These are phyloP conservation scores for Hyla sarda DNA, from an alignment of 2,113 vertebrate genomes.

Conservation along the genomic window DNA sequence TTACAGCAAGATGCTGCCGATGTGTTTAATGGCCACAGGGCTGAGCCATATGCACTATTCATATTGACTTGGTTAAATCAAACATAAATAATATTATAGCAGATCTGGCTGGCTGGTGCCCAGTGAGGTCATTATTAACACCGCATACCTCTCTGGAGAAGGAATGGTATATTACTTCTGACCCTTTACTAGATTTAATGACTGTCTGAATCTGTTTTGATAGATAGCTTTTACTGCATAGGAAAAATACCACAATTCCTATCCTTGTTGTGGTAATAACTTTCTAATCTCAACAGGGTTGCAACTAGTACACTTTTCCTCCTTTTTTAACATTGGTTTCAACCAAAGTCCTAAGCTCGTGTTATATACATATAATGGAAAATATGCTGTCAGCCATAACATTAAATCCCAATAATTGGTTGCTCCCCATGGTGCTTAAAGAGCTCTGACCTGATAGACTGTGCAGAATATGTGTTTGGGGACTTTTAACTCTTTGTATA, in stretches of 20 bases:
- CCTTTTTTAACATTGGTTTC: not conserved
- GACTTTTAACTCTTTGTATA: no score
- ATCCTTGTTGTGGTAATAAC: not conserved
- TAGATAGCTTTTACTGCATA: not conserved
- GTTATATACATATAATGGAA: not conserved
- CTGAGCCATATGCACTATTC: not conserved
- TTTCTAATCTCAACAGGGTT: not conserved
- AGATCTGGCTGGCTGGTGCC: not conserved
- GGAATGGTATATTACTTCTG: constrained; percentile 28
- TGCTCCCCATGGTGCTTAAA: no score
- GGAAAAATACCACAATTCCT: not conserved
- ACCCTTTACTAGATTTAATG: constrained; percentile 25
- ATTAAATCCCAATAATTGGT: no score
- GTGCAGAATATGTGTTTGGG: no score
- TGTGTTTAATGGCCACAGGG: constrained; percentile 10
- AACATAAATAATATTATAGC: constrained; percentile 33
- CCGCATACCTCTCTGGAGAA: constrained; percentile 14
- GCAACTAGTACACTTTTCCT: not conserved
- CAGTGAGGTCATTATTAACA: constrained; percentile 23
- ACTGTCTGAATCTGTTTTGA: constrained; percentile 21
- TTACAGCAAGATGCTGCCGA: constrained; percentile 9
- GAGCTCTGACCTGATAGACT: no score
- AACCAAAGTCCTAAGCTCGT: not conserved
- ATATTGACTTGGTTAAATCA: constrained; percentile 32
- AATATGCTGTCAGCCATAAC: no score